Evolutionary conservation across 2,888 invertebrate genomes (phyloP).

Genomic region (Lycophotia porphyrea): DNA sequence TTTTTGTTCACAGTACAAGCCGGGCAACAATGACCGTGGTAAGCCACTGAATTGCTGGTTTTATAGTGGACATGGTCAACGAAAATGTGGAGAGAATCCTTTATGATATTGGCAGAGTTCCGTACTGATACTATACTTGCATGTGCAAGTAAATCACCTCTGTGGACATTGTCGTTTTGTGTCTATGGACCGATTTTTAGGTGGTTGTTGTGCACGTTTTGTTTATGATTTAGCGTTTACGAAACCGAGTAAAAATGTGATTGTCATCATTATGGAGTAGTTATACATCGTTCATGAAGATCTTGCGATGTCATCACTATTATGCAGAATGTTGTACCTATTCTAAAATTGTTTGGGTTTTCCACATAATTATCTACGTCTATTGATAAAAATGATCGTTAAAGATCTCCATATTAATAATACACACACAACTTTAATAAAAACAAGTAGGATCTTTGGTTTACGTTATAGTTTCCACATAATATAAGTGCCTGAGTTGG

Average conservation of each 20-base stretch:
- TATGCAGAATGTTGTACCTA: neutral
- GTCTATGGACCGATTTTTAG: conserved; percentile 31
- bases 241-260: neutral
- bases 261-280: neutral
- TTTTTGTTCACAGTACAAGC: conserved; percentile 61
- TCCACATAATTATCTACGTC: neutral
- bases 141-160: conserved; percentile 52
- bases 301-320: neutral
- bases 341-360: neutral
- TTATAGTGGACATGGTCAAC: conserved; percentile 64
- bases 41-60: conserved; percentile 66
- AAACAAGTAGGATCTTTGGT: no score
- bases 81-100: conserved; percentile 63
- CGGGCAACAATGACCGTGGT: conserved; percentile 57
- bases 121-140: conserved; percentile 56
- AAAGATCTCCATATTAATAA: neutral
- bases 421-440: neutral
- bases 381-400: neutral
- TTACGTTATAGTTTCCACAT: neutral
- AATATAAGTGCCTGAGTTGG: neutral
- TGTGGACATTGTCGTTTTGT: conserved; percentile 38
- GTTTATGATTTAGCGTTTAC: conserved; percentile 1
- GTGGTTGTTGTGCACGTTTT: neutral
- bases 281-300: neutral
- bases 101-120: conserved; percentile 61